A percentile compares a stretch with the other conserved stretches of the same genome.
These are phyloP conservation scores for Gymnocheta viridis DNA, from an alignment of 2,888 invertebrate species.

Conservation along the genomic window DNA sequence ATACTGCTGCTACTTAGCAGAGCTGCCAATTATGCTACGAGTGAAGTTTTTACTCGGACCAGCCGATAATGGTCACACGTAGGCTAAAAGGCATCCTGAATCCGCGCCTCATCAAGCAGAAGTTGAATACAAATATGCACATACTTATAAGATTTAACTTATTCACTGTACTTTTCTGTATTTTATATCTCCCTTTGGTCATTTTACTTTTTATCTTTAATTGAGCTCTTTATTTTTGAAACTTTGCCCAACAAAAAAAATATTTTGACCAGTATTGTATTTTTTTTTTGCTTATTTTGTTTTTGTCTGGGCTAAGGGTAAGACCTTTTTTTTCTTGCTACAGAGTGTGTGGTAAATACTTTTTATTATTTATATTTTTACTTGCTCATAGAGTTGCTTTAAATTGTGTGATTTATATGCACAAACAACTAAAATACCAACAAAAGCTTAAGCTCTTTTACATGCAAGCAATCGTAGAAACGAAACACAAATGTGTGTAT, in stretches of 20 bases:
- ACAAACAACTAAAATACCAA: slow-evolving; percentile 33
- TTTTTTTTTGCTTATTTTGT: not conserved
- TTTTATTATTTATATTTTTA: not conserved
- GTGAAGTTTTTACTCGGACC: too few species aligned
- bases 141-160: too few species aligned
- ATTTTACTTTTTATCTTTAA: slow-evolving; percentile 28
- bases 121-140: too few species aligned
- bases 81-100: too few species aligned
- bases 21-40: too few species aligned
- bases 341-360: not conserved
- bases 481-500: not conserved
- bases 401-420: slow-evolving; percentile 67
- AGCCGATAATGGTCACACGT: too few species aligned
- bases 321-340: too few species aligned
- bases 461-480: not conserved
- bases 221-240: not conserved
- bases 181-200: slow-evolving; percentile 51
- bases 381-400: slow-evolving; percentile 30
- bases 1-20: too few species aligned
- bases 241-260: slow-evolving; percentile 38
- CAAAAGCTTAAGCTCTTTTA: not conserved
- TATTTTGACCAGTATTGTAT: slow-evolving; percentile 29
- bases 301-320: not conserved
- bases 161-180: not conserved
- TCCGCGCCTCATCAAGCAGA: too few species aligned